Evolutionary conservation across 2,797 vertebrate species (phyloP).

Genomic region (Simalia tracyae): DNA sequence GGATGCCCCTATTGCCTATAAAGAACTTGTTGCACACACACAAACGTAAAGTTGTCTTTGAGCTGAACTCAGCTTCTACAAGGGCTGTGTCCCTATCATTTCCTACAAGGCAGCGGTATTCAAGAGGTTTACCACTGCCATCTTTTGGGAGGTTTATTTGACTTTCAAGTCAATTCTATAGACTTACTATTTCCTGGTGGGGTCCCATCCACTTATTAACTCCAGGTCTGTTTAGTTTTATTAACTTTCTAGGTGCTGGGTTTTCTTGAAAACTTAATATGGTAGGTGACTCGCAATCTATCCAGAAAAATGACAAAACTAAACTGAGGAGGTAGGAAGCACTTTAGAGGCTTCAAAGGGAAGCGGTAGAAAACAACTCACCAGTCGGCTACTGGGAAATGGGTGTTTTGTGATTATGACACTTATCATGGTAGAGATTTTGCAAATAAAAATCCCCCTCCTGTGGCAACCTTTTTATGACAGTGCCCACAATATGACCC

Average conservation of each 20-base stretch:
- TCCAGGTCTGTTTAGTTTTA: not conserved
- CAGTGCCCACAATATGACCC: not conserved
- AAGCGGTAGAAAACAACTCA: not conserved
- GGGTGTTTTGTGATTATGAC: not conserved
- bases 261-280: not conserved
- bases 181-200: too few relatives aligned
- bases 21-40: too few relatives aligned
- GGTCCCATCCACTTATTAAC: too few relatives aligned
- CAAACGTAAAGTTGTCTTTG: too few relatives aligned
- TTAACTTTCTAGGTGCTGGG: not conserved
- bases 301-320: not conserved
- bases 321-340: not conserved
- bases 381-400: not conserved
- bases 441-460: not conserved
- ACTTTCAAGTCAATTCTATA: too few relatives aligned
- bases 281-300: not conserved
- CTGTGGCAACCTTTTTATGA: not conserved
- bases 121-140: too few relatives aligned
- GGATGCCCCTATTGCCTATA: too few relatives aligned
- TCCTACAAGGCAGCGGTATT: too few relatives aligned
- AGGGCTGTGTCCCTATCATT: too few relatives aligned
- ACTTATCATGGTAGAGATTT: not conserved
- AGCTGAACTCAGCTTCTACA: too few relatives aligned
- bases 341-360: not conserved
- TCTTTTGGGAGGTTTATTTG: too few relatives aligned